phyloP scores from a whole-genome alignment of 2,113 vertebrate species.

The Panurus biarmicus region DNA sequence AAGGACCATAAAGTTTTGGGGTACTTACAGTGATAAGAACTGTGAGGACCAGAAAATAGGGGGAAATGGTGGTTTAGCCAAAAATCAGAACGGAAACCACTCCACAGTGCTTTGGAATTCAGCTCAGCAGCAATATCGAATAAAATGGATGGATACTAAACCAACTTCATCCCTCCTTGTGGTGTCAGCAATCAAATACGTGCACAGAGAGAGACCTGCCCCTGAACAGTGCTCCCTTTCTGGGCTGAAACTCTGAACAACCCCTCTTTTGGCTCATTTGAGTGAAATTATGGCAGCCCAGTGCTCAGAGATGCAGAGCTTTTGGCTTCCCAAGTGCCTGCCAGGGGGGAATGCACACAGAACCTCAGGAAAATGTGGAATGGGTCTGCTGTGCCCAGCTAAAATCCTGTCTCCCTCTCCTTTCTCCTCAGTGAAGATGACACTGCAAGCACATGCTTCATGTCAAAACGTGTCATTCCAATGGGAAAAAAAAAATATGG shows the following conservation, averaged over 20 bases:
- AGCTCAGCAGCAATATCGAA: not conserved
- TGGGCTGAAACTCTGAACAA: not conserved
- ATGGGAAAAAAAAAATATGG: not conserved
- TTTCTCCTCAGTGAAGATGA: not conserved
- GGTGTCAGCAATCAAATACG: not conserved
- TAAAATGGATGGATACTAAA: not conserved
- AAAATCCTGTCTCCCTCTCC: not conserved
- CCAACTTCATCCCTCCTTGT: not conserved
- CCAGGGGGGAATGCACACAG: not conserved
- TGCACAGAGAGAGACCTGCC: not conserved
- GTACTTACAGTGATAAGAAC: not conserved
- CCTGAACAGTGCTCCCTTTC: not conserved
- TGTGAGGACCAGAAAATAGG: not conserved
- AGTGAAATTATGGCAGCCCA: not conserved
- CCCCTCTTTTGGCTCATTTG: fast-evolving
- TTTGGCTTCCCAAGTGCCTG: not conserved
- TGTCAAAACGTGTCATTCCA: not conserved
- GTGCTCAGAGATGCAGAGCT: fast-evolving
- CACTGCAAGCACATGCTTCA: not conserved
- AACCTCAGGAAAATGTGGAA: not conserved
- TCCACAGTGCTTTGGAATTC: not conserved
- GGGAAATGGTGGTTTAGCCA: not conserved
- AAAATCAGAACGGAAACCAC: not conserved
- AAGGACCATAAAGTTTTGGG: not conserved
- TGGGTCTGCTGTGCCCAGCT: not conserved